Evolutionary conservation across 1,140 invertebrate species (phyloP).

Genomic region (Ridgeia piscesae): DNA sequence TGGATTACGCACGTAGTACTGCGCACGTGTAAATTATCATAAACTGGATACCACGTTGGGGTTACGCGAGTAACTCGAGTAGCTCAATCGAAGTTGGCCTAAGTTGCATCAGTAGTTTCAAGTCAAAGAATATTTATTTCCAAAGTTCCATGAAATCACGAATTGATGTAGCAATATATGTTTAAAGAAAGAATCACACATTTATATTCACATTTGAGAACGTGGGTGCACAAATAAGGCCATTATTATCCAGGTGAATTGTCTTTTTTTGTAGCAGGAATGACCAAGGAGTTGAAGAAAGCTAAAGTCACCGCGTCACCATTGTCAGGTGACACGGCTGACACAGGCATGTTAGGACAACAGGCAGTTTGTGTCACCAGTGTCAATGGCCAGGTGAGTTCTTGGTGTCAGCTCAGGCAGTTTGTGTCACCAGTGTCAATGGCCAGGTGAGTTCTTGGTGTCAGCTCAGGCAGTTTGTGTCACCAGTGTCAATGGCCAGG

Average conservation of each 20-base stretch:
- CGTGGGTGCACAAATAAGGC: too few species aligned
- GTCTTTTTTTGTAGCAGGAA: background rate
- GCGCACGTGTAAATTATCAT: too few species aligned
- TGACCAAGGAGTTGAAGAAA: slow-evolving; percentile 29
- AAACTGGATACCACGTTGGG: too few species aligned
- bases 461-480: background rate
- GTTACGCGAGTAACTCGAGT: too few species aligned
- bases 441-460: slow-evolving; percentile 3
- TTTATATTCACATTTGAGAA: too few species aligned
- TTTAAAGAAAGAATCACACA: too few species aligned
- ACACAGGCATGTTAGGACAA: background rate
- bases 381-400: slow-evolving; percentile 3
- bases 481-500: background rate
- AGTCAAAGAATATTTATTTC: too few species aligned
- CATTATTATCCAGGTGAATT: background rate
- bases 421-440: background rate
- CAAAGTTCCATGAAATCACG: too few species aligned
- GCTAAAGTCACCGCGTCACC: slow-evolving; percentile 25
- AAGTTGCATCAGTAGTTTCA: background rate
- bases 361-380: background rate
- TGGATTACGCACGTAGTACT: too few species aligned
- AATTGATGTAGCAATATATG: too few species aligned
- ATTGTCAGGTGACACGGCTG: slow-evolving; percentile 6
- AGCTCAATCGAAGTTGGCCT: too few species aligned
- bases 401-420: background rate